Conservation (phyloP, 53 echinoderm and acorn worm genomes). For the Holothuria scabra region DNA sequence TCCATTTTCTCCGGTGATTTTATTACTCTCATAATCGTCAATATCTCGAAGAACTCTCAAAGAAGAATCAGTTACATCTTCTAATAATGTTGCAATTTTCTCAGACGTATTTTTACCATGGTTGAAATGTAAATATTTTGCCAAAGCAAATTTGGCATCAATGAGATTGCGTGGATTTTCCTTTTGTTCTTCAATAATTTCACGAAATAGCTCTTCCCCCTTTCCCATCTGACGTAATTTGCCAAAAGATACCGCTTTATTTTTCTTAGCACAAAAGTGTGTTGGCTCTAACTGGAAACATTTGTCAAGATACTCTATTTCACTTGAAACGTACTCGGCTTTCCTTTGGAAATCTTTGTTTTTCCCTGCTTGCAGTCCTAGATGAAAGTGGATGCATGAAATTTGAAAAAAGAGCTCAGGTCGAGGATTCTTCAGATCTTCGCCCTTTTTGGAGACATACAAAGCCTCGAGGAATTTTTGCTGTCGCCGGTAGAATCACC, state of each 20-base stretch:
- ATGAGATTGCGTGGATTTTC: not conserved
- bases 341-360: not conserved
- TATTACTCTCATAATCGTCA: too few species aligned
- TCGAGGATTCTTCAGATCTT: not conserved
- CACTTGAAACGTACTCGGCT: not conserved
- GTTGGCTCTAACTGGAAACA: slow-evolving; percentile 8
- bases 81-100: too few species aligned
- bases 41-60: too few species aligned
- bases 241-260: not conserved
- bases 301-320: slow-evolving; percentile 11
- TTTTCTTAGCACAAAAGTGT: not conserved
- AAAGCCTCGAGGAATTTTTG: not conserved
- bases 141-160: not conserved
- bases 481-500: not conserved
- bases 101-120: too few species aligned
- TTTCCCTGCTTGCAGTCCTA: not conserved
- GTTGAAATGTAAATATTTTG: too few species aligned
- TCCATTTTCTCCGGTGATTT: too few species aligned
- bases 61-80: too few species aligned
- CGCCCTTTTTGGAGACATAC: not conserved
- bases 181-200: not conserved
- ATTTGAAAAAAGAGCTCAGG: not conserved
- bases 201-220: not conserved
- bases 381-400: not conserved
- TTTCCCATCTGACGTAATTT: not conserved